Evolutionary conservation across 2,797 vertebrate species (phyloP).

Genomic region (Brachymystax lenok): DNA sequence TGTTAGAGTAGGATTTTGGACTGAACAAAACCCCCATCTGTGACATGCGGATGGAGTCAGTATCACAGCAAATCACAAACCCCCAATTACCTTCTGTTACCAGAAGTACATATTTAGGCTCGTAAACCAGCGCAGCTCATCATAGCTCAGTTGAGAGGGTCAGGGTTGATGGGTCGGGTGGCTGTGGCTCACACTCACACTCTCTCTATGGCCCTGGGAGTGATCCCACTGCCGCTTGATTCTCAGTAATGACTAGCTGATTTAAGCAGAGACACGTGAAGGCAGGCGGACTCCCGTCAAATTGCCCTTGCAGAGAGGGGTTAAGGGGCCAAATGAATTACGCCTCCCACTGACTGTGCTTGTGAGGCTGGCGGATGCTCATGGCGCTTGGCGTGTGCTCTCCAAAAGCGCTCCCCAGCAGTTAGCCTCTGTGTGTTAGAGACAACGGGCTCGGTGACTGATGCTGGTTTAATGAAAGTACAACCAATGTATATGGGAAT

Average conservation of each 20-base stretch:
- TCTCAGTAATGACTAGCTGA: constrained; percentile 35
- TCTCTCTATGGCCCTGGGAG: neutral
- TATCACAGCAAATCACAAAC: neutral
- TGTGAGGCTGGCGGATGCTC: neutral
- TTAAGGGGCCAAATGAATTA: constrained; percentile 43
- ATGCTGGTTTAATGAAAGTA: neutral
- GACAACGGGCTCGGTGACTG: neutral
- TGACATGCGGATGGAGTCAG: neutral
- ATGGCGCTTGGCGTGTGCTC: neutral
- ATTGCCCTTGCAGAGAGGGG: constrained; percentile 25
- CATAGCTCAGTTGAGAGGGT: neutral
- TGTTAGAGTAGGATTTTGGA: neutral
- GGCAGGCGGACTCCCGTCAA: constrained; percentile 40
- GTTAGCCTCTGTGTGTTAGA: neutral
- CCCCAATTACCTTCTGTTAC: neutral
- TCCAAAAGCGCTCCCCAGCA: neutral
- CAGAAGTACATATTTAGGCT: neutral
- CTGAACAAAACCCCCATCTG: neutral
- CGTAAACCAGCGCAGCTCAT: neutral
- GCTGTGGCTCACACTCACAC: neutral
- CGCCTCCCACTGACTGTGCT: constrained; percentile 29
- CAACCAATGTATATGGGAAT: neutral
- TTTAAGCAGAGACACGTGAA: constrained; percentile 26
- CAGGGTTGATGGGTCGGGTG: neutral
- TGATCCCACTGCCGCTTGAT: neutral